These are phyloP conservation scores for Mercenaria mercenaria DNA, from an alignment of 1,140 invertebrate species.

Conservation along the genomic window DNA sequence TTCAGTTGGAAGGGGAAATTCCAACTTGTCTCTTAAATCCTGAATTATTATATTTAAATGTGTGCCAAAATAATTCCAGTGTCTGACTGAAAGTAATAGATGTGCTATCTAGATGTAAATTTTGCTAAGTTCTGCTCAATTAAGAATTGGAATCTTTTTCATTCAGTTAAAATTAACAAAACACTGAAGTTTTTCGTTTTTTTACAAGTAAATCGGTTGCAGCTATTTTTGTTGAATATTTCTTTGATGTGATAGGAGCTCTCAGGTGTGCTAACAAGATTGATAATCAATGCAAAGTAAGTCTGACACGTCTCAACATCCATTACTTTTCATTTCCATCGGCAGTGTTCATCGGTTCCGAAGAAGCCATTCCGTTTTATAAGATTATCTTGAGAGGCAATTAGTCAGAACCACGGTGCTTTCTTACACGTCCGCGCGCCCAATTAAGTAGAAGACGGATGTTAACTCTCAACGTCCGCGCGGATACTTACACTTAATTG, in stretches of 20 bases:
- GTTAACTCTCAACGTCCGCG: not conserved
- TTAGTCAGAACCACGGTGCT: conserved; percentile 28
- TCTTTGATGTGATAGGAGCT: conserved; percentile 5
- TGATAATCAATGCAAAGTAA: not conserved
- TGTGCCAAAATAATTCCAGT: not conserved
- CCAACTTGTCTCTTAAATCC: no score
- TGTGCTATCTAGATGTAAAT: not conserved
- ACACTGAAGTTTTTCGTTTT: not conserved
- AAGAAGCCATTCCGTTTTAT: conserved; percentile 36
- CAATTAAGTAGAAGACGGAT: conserved; percentile 55
- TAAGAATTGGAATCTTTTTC: not conserved
- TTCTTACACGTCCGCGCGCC: conserved; percentile 18
- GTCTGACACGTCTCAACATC: conserved; percentile 8
- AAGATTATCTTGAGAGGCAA: conserved; percentile 55
- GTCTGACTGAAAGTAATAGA: not conserved
- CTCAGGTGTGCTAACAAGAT: conserved; percentile 10
- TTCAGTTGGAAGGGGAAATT: no score
- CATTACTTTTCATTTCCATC: conserved; percentile 28
- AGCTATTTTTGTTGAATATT: not conserved
- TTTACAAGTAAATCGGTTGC: not conserved
- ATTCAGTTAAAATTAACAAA: not conserved
- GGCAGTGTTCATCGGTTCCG: not conserved
- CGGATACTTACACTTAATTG: conserved; percentile 48
- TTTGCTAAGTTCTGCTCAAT: not conserved
- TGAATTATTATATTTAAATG: no score